Evolutionary conservation across 2,797 vertebrate genomes (phyloP), one percentile per base, ranked within the genome.

Genomic region (Merluccius polli): DNA sequence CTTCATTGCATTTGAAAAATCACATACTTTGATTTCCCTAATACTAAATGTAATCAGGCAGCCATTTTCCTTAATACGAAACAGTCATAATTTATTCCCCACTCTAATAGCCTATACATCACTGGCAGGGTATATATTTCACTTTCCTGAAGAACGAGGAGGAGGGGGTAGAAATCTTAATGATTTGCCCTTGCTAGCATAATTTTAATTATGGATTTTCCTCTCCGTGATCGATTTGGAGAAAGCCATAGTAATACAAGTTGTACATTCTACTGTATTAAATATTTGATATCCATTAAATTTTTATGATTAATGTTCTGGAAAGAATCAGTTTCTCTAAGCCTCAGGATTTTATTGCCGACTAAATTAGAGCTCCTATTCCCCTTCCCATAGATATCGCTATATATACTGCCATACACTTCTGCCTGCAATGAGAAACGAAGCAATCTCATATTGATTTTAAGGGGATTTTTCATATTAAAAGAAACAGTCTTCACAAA

Each of bases 151-250:
- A 92, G 89, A 91, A 92, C 86, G 87, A 89, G 82, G 83, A 89
- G 89, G 83, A 84, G 90, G 85, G 85, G 91, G 91, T 89, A 90
- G 86, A 90, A 94, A 92, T 90, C 89, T 92, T 95, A 93, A 94
- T 94, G 93, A 92, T 92, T 92, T 91, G 91, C 88, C 86, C 89
- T 91, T 88, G 91, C 92, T 91, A 87, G 92, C 91, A 94, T 92
- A 87, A 92, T 94, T 94, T 94, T 94, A 95, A 95, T 94, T 93
- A 94, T 94, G 90, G 93, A 94, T 94, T 94, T 93, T 90, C 88
- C 89, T 88, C 88, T 91, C 90, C 92, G 90, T 93, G 92, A 94
- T 94, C 91, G 91, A 94, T 94, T 91, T 90, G 87, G 90, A 88
- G 88, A 92, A 91, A 93, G 90, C 90, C 90, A 89, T 87, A 91